These are phyloP conservation scores for Tubulanus polymorphus DNA, from an alignment of 2,888 invertebrate genomes.

Conservation along the genomic window DNA sequence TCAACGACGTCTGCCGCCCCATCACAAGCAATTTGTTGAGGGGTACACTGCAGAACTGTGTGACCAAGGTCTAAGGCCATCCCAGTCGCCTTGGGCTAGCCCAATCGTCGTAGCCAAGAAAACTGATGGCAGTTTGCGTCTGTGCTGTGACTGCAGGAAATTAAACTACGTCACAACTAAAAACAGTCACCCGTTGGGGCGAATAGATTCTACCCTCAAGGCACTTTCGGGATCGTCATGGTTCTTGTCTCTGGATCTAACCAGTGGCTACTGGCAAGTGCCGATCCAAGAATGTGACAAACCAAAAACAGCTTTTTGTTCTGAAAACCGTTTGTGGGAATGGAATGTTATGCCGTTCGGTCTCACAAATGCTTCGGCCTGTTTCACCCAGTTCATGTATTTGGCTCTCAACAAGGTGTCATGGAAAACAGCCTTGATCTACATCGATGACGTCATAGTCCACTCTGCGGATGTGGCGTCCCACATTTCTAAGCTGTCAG, in stretches of 20 bases:
- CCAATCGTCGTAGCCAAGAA: conserved; percentile 1
- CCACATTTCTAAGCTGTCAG: conserved; percentile 1
- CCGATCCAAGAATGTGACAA: conserved; percentile 16
- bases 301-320: conserved; percentile 26
- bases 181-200: conserved; percentile 25
- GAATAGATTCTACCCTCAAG: conserved; percentile 23
- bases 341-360: conserved; percentile 24
- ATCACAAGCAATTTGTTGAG: too few relatives aligned
- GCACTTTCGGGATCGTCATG: conserved; percentile 14
- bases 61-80: too few relatives aligned
- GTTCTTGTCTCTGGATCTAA: conserved; percentile 24
- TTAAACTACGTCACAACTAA: conserved; percentile 24
- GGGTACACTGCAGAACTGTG: too few relatives aligned
- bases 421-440: conserved; percentile 19
- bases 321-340: conserved; percentile 20
- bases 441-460: conserved; percentile 25
- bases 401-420: conserved; percentile 13
- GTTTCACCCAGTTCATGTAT: conserved; percentile 20
- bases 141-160: conserved; percentile 6
- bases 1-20: too few relatives aligned
- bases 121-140: background rate
- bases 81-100: conserved; percentile 1
- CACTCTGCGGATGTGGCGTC: conserved; percentile 14
- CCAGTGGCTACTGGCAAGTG: conserved; percentile 26
- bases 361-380: conserved; percentile 20